These are phyloP conservation scores for Anolis apletophallus DNA, from an alignment of 2,797 vertebrate genomes.

Conservation along the genomic window DNA sequence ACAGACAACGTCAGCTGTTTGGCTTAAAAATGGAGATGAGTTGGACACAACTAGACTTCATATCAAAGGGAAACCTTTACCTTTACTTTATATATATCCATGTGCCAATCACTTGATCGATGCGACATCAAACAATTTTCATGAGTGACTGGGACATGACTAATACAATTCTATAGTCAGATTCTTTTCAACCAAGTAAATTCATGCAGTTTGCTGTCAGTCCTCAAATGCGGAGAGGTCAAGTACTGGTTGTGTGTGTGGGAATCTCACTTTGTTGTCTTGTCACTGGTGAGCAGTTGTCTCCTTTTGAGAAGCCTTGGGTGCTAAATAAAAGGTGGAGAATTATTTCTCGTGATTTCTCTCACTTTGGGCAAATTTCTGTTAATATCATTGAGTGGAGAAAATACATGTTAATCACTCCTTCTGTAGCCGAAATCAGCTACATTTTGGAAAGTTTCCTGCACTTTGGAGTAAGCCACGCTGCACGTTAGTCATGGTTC, in stretches of 20 bases:
- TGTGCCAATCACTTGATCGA: neutral
- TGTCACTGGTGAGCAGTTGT: neutral
- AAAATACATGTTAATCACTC: neutral
- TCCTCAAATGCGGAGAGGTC: neutral
- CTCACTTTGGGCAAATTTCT: no score
- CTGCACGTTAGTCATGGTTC: neutral
- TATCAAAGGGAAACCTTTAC: no score
- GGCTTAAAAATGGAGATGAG: no score
- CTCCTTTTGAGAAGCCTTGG: neutral
- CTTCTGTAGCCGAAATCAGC: neutral
- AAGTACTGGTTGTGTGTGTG: neutral
- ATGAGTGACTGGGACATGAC: neutral
- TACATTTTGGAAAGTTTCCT: neutral
- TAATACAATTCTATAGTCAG: neutral
- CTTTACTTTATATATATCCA: no score
- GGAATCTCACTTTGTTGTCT: neutral
- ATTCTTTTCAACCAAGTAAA: neutral
- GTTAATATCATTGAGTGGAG: neutral
- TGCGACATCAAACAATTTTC: neutral
- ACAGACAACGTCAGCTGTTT: no score
- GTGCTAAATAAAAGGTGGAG: neutral
- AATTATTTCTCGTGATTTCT: neutral
- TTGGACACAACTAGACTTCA: no score
- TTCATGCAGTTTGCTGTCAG: neutral
- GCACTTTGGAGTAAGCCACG: slow-evolving; percentile 20